Base-by-base conservation (phyloP, 64 coral and sea anemone species). In the Dendronephthya gigantea region DNA sequence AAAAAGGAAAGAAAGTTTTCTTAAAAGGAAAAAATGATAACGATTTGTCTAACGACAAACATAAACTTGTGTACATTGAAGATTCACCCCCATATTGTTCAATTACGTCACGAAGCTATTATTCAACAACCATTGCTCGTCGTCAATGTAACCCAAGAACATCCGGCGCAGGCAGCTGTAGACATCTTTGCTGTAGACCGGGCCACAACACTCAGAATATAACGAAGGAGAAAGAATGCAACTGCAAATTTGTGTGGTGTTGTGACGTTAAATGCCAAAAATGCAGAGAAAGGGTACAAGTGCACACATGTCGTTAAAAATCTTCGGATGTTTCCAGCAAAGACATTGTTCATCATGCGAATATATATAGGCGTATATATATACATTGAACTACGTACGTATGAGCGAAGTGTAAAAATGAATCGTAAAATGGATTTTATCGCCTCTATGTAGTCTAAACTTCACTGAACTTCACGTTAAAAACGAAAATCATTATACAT, bases 181-280 rank as follows among this genome's bases (percentile, higher is more conserved):
- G 85, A 8, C 0, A 84, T 4, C 72, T 98, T 8, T 98, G 95
- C 50, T 98, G 95, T 19, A 75, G 86, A 16, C 62, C 82, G 9
- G 89, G 92, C 28, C 90, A 88, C 81, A 84, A 82, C 11, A 83
- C 69, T 1, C 43, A n/a, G 14, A 8, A 15, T 22, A 41, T 85
- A 9, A 62, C 15, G 25, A 75, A 82, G 36, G n/a, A 2, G 47
- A 91, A 70, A 2, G 33, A 83, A 22, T 98, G 95, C 83, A 84
- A 35, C 30, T 98, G 95, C 58, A 90, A 82, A 75, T 98, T 98
- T 48, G 34, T 85, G 8, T 98, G 92, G 92, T 98, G 95, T 41
- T 98, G 95, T 58, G 47, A 87, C 28, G 92, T 98, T 15, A 65
- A 25, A 16, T 98, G 95, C 82, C 33, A 98, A 59, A 74, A 39